These are phyloP conservation scores for Cheilosia urbana DNA, from an alignment of 2,888 invertebrate genomes.

Conservation along the genomic window DNA sequence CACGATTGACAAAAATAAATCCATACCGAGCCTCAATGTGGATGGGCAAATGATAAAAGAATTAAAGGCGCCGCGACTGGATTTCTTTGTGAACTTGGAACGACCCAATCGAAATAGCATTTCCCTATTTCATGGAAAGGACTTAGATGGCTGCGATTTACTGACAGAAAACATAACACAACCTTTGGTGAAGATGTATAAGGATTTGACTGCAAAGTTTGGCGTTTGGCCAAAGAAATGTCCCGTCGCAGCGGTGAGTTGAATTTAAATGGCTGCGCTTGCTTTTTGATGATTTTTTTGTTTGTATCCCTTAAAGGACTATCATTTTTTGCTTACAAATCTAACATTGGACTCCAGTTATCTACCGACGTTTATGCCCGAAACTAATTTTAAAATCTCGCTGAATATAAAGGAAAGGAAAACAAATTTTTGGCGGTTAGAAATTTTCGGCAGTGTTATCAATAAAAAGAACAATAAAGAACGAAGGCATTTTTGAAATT, in stretches of 20 bases:
- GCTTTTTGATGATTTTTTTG: background rate
- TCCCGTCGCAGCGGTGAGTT: constrained; percentile 18
- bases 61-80: background rate
- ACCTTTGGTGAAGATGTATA: constrained; percentile 2
- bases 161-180: background rate
- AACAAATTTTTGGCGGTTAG: background rate
- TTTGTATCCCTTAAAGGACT: constrained; percentile 17
- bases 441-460: background rate
- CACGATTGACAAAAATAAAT: background rate
- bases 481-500: background rate
- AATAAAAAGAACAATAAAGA: background rate
- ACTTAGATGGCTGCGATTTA: background rate
- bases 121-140: background rate
- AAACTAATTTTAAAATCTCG: constrained; percentile 10
- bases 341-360: background rate
- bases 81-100: background rate
- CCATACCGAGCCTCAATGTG: background rate
- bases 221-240: constrained; percentile 23
- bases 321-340: constrained; percentile 12
- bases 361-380: constrained; percentile 21
- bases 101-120: background rate
- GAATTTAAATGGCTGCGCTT: background rate
- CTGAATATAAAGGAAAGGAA: background rate
- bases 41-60: background rate
- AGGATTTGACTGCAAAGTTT: background rate